Percentiles rank a stretch among this genome's conserved stretches.
These are phyloP conservation scores for Drosophila novamexicana DNA, from an alignment of 1,140 invertebrate genomes.

Conservation along the genomic window DNA sequence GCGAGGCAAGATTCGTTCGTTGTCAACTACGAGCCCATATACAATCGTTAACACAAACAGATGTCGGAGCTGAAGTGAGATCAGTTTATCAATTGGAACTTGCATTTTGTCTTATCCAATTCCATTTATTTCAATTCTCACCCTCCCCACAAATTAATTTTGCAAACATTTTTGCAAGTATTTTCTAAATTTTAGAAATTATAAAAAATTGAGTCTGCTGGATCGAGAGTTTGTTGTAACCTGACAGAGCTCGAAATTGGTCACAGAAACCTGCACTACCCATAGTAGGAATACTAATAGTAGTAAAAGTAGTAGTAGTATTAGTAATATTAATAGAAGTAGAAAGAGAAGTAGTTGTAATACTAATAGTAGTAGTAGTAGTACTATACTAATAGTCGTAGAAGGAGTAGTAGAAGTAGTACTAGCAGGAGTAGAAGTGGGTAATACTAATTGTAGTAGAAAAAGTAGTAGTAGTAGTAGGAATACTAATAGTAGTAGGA, in stretches of 20 bases:
- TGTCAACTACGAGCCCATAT: background rate
- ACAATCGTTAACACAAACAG: background rate
- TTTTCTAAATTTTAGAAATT: too few relatives aligned
- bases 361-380: background rate
- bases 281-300: too few relatives aligned
- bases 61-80: background rate
- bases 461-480: background rate
- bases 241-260: too few relatives aligned
- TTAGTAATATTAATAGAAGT: too few relatives aligned
- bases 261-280: too few relatives aligned
- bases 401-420: background rate
- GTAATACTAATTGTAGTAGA: background rate
- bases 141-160: too few relatives aligned
- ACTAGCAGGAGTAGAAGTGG: background rate
- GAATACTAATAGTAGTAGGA: background rate
- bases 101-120: too few relatives aligned
- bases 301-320: too few relatives aligned
- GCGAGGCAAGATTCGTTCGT: conserved; percentile 6
- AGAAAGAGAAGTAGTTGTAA: background rate
- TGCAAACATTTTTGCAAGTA: too few relatives aligned
- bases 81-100: background rate
- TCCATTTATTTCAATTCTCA: too few relatives aligned
- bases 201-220: too few relatives aligned
- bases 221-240: too few relatives aligned
- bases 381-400: background rate